phyloP scores from a whole-genome alignment of 2,113 vertebrate genomes.

The Ptyas mucosa region DNA sequence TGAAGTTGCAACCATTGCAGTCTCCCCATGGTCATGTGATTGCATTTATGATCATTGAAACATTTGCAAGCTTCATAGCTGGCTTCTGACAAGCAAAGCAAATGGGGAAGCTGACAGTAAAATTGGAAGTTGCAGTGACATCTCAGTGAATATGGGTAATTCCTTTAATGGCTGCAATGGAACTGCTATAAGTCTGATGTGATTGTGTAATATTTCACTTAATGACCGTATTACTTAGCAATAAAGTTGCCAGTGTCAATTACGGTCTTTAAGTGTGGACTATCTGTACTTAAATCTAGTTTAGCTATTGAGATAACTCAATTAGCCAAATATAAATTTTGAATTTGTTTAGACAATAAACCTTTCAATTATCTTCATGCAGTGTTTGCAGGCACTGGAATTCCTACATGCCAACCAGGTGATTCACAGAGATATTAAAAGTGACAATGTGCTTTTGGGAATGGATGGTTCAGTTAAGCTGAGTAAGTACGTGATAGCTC shows the following conservation, averaged over 20 bases:
- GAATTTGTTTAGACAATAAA: background rate
- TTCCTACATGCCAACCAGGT: constrained; percentile 98
- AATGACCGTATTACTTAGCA: background rate
- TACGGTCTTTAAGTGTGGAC: background rate
- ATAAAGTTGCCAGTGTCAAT: background rate
- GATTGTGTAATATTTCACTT: background rate
- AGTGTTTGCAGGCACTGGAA: constrained; percentile 97
- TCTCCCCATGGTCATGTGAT: background rate
- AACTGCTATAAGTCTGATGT: background rate
- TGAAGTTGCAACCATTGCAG: background rate
- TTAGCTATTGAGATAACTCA: background rate
- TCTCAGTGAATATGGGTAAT: background rate
- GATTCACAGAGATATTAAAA: constrained; percentile 99
- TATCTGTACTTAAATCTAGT: background rate
- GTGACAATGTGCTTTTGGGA: constrained; percentile 95
- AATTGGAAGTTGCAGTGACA: background rate
- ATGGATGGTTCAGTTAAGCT: constrained; percentile 99
- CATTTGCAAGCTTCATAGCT: background rate
- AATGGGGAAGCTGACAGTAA: background rate
- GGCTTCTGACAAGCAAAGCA: background rate
- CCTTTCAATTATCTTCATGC: constrained; percentile 23
- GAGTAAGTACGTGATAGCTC: constrained; percentile 76
- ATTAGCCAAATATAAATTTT: background rate
- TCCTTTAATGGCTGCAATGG: background rate
- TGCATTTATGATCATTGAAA: background rate